A percentile compares a stretch with the other conserved stretches of the same genome.
Conservation (phyloP, 2,888 invertebrate genomes). For the Ophion ellenae region DNA sequence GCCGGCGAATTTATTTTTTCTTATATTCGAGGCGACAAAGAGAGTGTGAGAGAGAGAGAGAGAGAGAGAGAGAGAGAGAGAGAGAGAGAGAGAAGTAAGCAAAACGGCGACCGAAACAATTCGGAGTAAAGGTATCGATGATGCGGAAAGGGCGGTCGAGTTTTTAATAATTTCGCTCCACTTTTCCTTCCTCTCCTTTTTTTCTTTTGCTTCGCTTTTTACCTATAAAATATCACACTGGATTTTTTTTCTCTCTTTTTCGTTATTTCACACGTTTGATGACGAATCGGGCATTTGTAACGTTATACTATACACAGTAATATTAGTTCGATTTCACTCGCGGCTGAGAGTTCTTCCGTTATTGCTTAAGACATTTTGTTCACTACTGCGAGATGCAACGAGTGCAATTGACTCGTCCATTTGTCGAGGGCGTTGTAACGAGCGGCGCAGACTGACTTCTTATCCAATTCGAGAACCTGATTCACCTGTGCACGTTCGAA, state of each 20-base stretch:
- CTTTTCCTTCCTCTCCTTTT: slow-evolving; percentile 7
- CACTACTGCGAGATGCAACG: slow-evolving; percentile 94
- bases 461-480: slow-evolving; percentile 94
- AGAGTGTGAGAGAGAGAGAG: not conserved
- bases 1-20: not conserved
- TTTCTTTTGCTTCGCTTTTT: slow-evolving; percentile 53
- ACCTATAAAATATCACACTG: slow-evolving; percentile 78
- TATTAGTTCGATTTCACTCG: slow-evolving; percentile 69
- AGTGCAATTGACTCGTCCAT: slow-evolving; percentile 96
- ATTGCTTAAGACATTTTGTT: slow-evolving; percentile 93
- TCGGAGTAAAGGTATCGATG: slow-evolving; percentile 17
- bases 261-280: slow-evolving; percentile 69
- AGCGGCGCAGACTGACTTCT: slow-evolving; percentile 92
- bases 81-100: not conserved
- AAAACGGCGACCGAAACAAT: not conserved
- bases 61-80: not conserved
- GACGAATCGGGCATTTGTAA: slow-evolving; percentile 69
- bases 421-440: slow-evolving; percentile 97
- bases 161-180: slow-evolving; percentile 26
- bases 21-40: not conserved
- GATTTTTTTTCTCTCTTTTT: slow-evolving; percentile 68
- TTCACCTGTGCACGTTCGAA: slow-evolving; percentile 88
- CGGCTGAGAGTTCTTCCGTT: slow-evolving; percentile 53
- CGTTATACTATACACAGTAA: slow-evolving; percentile 76
- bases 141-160: slow-evolving; percentile 25